Percentiles rank a stretch among this genome's conserved stretches.
Conservation (phyloP, 2,113 vertebrate species). For the Hystrix cristata region DNA sequence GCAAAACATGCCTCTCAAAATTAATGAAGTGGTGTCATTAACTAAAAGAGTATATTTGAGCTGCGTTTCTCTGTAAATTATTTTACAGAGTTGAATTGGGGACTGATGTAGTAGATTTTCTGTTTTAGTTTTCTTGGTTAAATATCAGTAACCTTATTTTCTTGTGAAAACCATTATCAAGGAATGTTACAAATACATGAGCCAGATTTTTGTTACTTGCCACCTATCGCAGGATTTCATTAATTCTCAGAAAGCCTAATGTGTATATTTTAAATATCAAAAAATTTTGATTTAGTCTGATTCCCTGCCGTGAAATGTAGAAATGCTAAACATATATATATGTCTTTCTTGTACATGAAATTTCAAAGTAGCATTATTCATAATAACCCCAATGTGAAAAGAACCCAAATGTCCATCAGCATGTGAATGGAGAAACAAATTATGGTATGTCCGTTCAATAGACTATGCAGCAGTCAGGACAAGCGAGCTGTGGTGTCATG, state of each 20-base stretch:
- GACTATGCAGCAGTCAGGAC: background rate
- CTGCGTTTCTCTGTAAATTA: background rate
- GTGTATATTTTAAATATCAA: background rate
- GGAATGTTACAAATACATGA: background rate
- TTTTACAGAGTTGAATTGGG: background rate
- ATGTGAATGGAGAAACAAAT: background rate
- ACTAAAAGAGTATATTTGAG: background rate
- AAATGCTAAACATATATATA: background rate
- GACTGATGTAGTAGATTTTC: background rate
- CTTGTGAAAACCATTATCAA: background rate
- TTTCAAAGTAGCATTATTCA: background rate
- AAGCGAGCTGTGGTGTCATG: background rate
- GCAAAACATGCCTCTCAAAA: background rate
- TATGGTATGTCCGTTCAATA: no score
- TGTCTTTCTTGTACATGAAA: background rate
- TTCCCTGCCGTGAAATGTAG: background rate
- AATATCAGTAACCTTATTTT: background rate
- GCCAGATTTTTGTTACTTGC: background rate
- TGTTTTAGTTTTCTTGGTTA: background rate
- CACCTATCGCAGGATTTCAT: background rate
- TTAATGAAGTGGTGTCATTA: background rate
- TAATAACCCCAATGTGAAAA: background rate
- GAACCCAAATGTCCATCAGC: no score
- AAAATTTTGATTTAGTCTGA: slow-evolving; percentile 4
- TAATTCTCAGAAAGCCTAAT: background rate